Conservation (phyloP, 1,140 invertebrate species). For the Caerostris darwini region DNA sequence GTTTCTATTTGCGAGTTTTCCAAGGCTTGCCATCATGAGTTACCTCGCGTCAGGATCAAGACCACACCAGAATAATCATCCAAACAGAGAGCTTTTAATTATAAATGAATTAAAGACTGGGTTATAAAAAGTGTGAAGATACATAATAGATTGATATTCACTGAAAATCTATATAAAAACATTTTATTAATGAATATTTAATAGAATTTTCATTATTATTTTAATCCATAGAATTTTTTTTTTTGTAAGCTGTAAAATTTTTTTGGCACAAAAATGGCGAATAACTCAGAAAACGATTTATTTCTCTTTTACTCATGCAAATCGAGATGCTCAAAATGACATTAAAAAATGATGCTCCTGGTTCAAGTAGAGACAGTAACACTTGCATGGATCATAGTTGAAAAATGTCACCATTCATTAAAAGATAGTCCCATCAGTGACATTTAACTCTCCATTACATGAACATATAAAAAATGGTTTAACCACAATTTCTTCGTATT, state of each 20-base stretch:
- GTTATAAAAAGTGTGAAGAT: not conserved
- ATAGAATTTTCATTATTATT: no score
- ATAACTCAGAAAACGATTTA: no score
- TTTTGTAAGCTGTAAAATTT: no score
- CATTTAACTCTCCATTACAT: not conserved
- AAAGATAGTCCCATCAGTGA: not conserved
- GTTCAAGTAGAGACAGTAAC: no score
- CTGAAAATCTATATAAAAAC: not conserved
- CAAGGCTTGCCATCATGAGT: not conserved
- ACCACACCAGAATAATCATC: not conserved
- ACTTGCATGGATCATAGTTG: no score
- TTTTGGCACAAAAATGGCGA: no score
- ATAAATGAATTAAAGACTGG: not conserved
- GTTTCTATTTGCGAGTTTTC: not conserved
- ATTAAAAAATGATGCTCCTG: no score
- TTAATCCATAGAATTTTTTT: no score
- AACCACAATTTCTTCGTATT: not conserved
- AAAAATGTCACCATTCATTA: no score
- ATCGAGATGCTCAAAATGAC: no score
- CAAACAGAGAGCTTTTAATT: not conserved
- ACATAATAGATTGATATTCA: constrained; percentile 47
- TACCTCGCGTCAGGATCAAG: not conserved
- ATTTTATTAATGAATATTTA: no score
- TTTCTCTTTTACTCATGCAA: no score
- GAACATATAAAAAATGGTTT: not conserved